phyloP scores from a whole-genome alignment of 2,113 vertebrate species.

The Chunga burmeisteri region DNA sequence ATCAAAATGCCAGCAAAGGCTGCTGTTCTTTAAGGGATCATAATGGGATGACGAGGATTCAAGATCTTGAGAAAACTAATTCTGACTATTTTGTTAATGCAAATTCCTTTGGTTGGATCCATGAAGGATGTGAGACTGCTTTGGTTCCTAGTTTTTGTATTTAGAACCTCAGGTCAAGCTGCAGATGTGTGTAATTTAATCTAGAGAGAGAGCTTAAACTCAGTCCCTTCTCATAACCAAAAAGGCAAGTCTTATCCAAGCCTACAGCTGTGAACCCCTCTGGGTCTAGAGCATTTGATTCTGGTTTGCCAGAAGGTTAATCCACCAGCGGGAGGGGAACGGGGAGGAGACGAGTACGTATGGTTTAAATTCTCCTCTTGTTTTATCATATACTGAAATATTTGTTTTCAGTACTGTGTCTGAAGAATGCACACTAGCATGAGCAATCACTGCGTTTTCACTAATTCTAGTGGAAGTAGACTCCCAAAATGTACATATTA shows the following conservation, averaged over 20 bases:
- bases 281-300: background rate
- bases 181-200: background rate
- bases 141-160: background rate
- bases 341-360: no score
- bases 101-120: background rate
- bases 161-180: background rate
- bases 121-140: background rate
- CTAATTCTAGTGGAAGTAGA: background rate
- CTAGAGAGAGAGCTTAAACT: background rate
- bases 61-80: background rate
- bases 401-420: background rate
- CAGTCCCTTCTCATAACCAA: background rate
- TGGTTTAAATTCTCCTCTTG: background rate
- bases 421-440: background rate
- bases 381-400: no score
- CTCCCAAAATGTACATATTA: background rate
- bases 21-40: background rate
- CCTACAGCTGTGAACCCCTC: background rate
- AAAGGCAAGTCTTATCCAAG: background rate
- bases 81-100: background rate
- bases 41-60: background rate
- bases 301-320: background rate
- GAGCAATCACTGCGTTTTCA: background rate
- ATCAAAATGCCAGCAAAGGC: background rate
- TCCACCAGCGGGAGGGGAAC: background rate